These are phyloP conservation scores for Hyposoter dolosus DNA, from an alignment of 2,888 invertebrate genomes.

Conservation along the genomic window DNA sequence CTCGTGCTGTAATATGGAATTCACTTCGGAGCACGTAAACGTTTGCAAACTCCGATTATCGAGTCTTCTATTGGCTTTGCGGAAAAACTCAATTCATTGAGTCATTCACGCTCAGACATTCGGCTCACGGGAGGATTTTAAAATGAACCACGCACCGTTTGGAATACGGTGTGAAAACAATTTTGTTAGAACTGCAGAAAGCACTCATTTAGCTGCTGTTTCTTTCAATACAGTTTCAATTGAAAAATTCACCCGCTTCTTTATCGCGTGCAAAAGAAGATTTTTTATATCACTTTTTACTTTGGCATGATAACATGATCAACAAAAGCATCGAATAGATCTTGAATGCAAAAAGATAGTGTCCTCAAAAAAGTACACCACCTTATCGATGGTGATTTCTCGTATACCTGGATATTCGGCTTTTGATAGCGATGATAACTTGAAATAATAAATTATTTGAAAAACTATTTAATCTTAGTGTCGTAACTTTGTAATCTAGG, in stretches of 20 bases:
- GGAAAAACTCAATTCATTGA: slow-evolving; percentile 8
- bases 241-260: not conserved
- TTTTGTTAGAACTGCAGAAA: not conserved
- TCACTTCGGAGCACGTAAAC: not conserved
- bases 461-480: not conserved
- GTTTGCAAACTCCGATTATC: not conserved
- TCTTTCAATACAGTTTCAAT: not conserved
- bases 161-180: not conserved
- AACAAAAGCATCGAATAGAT: not conserved
- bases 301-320: slow-evolving; percentile 17
- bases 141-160: not conserved
- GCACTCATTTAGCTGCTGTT: not conserved
- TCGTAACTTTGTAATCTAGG: not conserved
- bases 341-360: not conserved
- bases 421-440: slow-evolving; percentile 4
- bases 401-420: not conserved
- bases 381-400: not conserved
- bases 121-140: not conserved
- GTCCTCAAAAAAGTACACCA: not conserved
- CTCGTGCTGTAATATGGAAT: not conserved
- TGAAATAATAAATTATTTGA: not conserved
- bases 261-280: not conserved
- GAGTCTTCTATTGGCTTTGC: not conserved
- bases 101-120: not conserved
- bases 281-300: not conserved